A percentile compares a stretch with the other conserved stretches of the same genome.
These are phyloP conservation scores for Tetanocera ferruginea DNA, from an alignment of 2,888 invertebrate genomes.

Conservation along the genomic window DNA sequence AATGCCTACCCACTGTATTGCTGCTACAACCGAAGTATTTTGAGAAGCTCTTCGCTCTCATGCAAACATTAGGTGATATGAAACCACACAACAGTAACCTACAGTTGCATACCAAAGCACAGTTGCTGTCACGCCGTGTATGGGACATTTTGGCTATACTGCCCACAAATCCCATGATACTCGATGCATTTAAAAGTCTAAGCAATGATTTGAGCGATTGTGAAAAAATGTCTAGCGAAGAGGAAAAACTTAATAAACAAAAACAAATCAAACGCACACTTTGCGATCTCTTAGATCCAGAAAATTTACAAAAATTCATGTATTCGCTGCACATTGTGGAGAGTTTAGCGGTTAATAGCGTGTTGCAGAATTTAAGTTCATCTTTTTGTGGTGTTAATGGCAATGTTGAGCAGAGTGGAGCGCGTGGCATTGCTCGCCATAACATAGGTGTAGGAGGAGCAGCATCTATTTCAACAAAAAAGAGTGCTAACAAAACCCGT, in stretches of 20 bases:
- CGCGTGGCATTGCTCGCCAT: conserved; percentile 11
- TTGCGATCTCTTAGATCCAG: conserved; percentile 85
- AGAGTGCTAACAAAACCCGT: conserved; percentile 50
- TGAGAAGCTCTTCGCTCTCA: conserved; percentile 89
- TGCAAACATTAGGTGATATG: conserved; percentile 92
- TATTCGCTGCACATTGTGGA: conserved; percentile 94
- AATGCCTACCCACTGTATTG: conserved; percentile 87
- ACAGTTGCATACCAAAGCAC: conserved; percentile 88
- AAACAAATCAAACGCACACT: conserved; percentile 70
- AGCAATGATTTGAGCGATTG: conserved; percentile 63
- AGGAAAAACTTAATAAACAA: conserved; percentile 62
- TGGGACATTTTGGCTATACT: conserved; percentile 95
- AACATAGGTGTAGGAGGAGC: conserved; percentile 36
- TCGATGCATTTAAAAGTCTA: conserved; percentile 83
- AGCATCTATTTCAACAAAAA: conserved; percentile 46
- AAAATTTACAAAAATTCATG: conserved; percentile 94
- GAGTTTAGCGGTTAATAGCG: conserved; percentile 72
- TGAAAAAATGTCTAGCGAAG: conserved; percentile 55
- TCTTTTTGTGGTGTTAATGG: conserved; percentile 52
- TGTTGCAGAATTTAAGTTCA: conserved; percentile 49
- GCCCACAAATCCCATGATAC: conserved; percentile 88
- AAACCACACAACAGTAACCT: conserved; percentile 78
- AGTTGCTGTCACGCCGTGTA: conserved; percentile 89
- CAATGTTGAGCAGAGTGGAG: conserved; percentile 53
- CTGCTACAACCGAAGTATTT: conserved; percentile 89